phyloP scores from a whole-genome alignment of 92 coral and sea anemone genomes.

The Epizoanthus rinbou region DNA sequence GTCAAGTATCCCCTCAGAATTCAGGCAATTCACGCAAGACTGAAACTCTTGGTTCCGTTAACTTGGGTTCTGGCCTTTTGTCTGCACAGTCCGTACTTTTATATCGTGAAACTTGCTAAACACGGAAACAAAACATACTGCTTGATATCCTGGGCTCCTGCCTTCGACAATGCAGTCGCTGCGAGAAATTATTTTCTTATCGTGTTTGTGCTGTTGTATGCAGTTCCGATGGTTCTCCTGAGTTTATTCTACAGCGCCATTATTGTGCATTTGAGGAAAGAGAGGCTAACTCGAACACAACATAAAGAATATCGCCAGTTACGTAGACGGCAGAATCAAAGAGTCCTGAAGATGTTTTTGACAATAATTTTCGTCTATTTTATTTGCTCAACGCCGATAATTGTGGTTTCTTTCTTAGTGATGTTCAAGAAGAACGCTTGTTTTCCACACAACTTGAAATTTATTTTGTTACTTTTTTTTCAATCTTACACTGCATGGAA shows the following conservation, averaged over 20 bases:
- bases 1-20: slow-evolving; percentile 22
- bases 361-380: slow-evolving; percentile 3
- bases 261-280: background rate
- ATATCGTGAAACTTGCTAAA: slow-evolving; percentile 10
- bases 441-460: slow-evolving; percentile 9
- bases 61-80: slow-evolving; percentile 9
- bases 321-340: slow-evolving; percentile 9
- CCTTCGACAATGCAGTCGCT: slow-evolving; percentile 6
- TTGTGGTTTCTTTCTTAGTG: background rate
- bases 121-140: background rate
- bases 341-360: slow-evolving; percentile 12
- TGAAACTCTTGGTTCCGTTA: slow-evolving; percentile 4
- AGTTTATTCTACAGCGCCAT: slow-evolving; percentile 14
- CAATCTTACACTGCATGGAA: slow-evolving; percentile 25
- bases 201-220: background rate
- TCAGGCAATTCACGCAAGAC: background rate
- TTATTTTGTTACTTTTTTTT: background rate
- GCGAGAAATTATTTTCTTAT: slow-evolving; percentile 11
- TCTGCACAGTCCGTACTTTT: slow-evolving; percentile 14
- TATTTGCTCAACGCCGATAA: slow-evolving; percentile 9
- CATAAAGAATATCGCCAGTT: background rate
- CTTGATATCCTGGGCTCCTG: slow-evolving; percentile 4
- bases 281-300: slow-evolving; percentile 9
- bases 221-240: background rate
- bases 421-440: background rate